Base-by-base conservation (phyloP, 92 coral and sea anemone species). In the Epizoanthus scotinus region DNA sequence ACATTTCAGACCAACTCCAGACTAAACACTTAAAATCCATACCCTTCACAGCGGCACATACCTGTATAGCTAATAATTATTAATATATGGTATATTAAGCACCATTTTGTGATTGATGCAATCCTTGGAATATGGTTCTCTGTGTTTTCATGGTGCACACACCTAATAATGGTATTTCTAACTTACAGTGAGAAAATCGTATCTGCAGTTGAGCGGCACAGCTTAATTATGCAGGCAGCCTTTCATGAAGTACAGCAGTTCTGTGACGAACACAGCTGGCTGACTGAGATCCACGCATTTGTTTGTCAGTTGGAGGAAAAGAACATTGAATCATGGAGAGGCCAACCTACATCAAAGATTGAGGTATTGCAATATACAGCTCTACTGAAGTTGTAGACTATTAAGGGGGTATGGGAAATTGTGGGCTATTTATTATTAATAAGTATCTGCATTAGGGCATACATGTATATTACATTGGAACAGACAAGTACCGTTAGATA, bases 231-330 rank as follows among this genome's bases (percentile, higher is more conserved):
- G 27, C 56, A 83, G 57, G 84, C 84, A 53, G 95, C 99, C 13
- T 31, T 88, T 28, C 84, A 86, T 63, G 99, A 95, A 68, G 96
- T 95, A 8, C 63, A 87, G 34, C 84, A 83, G 78, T 95, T 95
- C 67, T 93, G 99, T 74, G 84, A 88, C 38, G 89, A 87, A 17
- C 98, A 95, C 83, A 75, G 58, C 70, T 95, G 99, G 99, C 70
- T 93, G 56, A 88, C 89, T 29, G 89, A 87, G 44, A 94, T 95
- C 81, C 96, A 93, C 63, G 71, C 73, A 75, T 93, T 95, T 87
- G 91, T 93, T n/a, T 73, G 91, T 6, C 75, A 81, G 20, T 95
- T 98, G 99, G 91, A 90, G 49, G 85, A 73, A 62, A 67, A 69
- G 19, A 67, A 85, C 64, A 71, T 91, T 70, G 84, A 86, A 19